These are phyloP conservation scores for Lycaon pictus DNA, from an alignment of 2,113 vertebrate species.

Conservation along the genomic window DNA sequence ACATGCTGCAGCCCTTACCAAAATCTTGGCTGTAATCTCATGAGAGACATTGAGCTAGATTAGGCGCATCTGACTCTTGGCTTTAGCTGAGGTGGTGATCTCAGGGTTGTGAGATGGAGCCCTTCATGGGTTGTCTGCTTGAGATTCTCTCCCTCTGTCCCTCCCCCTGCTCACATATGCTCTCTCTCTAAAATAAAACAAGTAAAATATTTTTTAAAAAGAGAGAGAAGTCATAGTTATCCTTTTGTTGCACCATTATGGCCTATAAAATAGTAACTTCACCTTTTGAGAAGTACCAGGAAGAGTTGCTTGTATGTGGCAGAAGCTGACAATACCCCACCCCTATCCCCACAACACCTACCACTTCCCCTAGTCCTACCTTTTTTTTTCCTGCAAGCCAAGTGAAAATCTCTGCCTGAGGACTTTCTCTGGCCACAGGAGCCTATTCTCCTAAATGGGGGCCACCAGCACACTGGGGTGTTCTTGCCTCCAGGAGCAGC, in stretches of 20 bases:
- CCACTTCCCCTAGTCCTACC: background rate
- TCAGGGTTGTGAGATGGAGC: background rate
- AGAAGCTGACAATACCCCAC: background rate
- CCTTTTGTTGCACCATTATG: background rate
- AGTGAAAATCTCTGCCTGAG: background rate
- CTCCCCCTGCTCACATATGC: background rate
- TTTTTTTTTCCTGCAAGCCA: background rate
- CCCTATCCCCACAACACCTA: too few relatives aligned
- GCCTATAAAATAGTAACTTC: background rate
- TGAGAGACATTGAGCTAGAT: background rate
- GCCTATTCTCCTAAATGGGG: background rate
- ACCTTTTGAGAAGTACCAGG: background rate
- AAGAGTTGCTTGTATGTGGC: rapidly evolving
- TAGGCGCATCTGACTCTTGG: background rate
- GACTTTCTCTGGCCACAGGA: background rate
- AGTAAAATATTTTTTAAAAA: background rate
- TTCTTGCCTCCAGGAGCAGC: background rate
- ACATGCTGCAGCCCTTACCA: background rate
- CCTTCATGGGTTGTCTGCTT: background rate
- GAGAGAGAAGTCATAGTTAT: background rate
- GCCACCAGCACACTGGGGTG: background rate
- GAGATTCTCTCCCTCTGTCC: background rate
- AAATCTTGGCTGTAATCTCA: background rate
- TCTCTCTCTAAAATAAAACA: background rate
- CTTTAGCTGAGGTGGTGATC: background rate